These are phyloP conservation scores for Acromyrmex heyeri DNA, from an alignment of 1,140 invertebrate species.

Conservation along the genomic window DNA sequence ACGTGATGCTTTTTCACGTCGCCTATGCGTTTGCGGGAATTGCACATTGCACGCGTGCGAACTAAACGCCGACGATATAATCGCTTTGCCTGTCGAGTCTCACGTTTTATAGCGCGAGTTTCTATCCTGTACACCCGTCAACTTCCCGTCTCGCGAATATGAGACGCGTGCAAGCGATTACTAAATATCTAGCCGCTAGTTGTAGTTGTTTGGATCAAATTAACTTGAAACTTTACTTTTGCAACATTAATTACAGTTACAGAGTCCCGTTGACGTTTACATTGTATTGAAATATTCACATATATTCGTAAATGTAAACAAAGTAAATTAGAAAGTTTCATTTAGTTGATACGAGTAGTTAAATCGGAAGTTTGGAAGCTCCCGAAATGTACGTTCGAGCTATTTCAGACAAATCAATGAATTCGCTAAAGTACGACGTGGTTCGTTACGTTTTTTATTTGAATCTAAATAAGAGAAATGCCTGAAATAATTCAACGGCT, in stretches of 20 bases:
- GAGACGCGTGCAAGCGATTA: background rate
- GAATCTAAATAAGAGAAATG: background rate
- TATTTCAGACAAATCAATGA: background rate
- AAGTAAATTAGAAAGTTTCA: conserved; percentile 14
- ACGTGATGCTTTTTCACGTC: conserved; percentile 42
- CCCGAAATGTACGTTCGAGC: background rate
- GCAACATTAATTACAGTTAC: conserved; percentile 3
- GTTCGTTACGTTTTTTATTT: background rate
- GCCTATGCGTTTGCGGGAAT: background rate
- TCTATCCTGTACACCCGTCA: background rate
- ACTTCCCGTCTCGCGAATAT: background rate
- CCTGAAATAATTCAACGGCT: background rate
- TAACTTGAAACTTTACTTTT: background rate
- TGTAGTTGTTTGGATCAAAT: background rate
- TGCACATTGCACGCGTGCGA: conserved; percentile 18
- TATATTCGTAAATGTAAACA: background rate
- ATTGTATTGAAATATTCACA: background rate
- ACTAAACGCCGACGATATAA: conserved; percentile 34
- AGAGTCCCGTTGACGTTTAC: background rate
- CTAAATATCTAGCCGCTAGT: background rate
- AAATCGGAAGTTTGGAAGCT: background rate
- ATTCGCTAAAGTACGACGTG: background rate
- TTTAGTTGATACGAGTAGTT: too few species aligned
- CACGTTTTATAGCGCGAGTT: conserved; percentile 32
- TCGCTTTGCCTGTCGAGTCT: background rate